Evolutionary conservation across 2,888 invertebrate genomes (phyloP).

Genomic region (Epicampocera succincta): DNA sequence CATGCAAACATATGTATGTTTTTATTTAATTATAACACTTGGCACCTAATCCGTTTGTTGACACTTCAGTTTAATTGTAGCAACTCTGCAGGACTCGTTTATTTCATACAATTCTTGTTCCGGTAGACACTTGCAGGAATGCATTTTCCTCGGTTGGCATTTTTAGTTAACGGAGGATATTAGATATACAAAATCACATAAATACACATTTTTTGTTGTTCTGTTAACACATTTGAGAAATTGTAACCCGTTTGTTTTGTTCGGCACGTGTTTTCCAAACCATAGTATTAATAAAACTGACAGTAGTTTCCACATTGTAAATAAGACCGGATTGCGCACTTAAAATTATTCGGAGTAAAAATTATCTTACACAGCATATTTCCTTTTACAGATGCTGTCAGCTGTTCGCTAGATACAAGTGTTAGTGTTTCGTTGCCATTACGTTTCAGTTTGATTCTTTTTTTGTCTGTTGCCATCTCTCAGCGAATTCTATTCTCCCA

Average conservation of each 20-base stretch:
- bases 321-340: slow-evolving; percentile 55
- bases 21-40: slow-evolving; percentile 28
- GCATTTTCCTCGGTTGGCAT: neutral
- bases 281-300: slow-evolving; percentile 60
- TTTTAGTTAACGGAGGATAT: neutral
- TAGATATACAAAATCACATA: neutral
- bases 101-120: neutral
- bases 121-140: neutral
- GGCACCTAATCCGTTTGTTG: slow-evolving; percentile 22
- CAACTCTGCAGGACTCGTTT: neutral
- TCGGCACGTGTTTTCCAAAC: slow-evolving; percentile 63
- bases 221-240: neutral
- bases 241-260: slow-evolving; percentile 37
- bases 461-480: neutral
- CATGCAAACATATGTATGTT: slow-evolving; percentile 1
- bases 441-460: too few relatives aligned
- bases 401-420: slow-evolving; percentile 12
- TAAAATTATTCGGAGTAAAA: slow-evolving; percentile 54
- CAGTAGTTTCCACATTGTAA: slow-evolving; percentile 21
- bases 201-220: neutral
- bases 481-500: neutral
- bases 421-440: slow-evolving; percentile 23
- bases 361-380: slow-evolving; percentile 38
- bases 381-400: slow-evolving; percentile 39
- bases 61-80: neutral